phyloP scores from a whole-genome alignment of 2,113 vertebrate species.

The Gambusia holbrooki region DNA sequence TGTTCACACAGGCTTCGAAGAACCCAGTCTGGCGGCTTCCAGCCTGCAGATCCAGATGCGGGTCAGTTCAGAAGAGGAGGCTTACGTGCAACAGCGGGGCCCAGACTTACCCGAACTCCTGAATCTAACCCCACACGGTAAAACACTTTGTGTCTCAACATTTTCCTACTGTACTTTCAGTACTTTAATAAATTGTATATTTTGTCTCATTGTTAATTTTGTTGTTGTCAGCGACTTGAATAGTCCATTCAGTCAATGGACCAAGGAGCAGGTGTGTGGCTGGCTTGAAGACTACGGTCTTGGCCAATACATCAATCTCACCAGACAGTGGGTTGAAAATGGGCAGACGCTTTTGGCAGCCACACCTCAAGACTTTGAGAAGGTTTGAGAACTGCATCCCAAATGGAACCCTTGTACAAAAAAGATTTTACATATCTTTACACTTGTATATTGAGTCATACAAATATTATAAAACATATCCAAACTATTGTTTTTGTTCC shows the following conservation, averaged over 20 bases:
- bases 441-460: not conserved
- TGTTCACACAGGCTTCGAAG: constrained; percentile 86
- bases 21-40: constrained; percentile 92
- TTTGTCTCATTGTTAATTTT: not conserved
- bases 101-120: constrained; percentile 88
- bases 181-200: not conserved
- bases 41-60: constrained; percentile 84
- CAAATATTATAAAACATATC: not conserved
- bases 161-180: not conserved
- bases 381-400: constrained; percentile 78
- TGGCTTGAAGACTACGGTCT: constrained; percentile 96
- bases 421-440: too few species aligned
- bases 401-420: not conserved
- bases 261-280: constrained; percentile 91
- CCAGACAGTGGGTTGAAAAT: constrained; percentile 92
- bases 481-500: not conserved
- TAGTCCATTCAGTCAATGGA: constrained; percentile 93
- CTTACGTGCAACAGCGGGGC: constrained; percentile 94
- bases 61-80: constrained; percentile 92
- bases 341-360: constrained; percentile 93
- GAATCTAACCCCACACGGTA: constrained; percentile 81
- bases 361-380: constrained; percentile 94
- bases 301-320: constrained; percentile 92
- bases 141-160: not conserved
- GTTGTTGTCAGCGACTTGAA: constrained; percentile 74